phyloP scores from a whole-genome alignment of 1,140 invertebrate species.

The Scaptomyza graminum region DNA sequence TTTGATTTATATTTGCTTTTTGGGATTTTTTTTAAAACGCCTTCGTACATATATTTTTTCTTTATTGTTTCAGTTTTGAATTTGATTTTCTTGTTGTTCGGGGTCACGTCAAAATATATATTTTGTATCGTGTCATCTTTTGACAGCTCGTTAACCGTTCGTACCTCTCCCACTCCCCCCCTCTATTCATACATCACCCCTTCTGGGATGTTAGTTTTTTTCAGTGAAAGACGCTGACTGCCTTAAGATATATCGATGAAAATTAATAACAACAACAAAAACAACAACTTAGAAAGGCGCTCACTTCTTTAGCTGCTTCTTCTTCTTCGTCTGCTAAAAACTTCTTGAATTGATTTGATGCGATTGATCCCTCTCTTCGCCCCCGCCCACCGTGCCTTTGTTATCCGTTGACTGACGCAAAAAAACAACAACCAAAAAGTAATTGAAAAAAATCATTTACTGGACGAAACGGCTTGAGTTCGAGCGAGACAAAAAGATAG shows the following conservation, averaged over 20 bases:
- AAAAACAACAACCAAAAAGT: slow-evolving; percentile 46
- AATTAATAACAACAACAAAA: slow-evolving; percentile 72
- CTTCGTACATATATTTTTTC: background rate
- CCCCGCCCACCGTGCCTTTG: background rate
- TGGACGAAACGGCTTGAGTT: slow-evolving; percentile 59
- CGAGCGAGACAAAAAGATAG: too few relatives aligned
- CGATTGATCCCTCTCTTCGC: slow-evolving; percentile 24
- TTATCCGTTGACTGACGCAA: slow-evolving; percentile 7
- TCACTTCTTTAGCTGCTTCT: slow-evolving; percentile 14
- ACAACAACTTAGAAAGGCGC: slow-evolving; percentile 68
- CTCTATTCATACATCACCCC: too few relatives aligned
- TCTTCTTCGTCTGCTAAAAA: background rate
- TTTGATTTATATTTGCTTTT: slow-evolving; percentile 47
- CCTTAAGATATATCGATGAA: slow-evolving; percentile 69
- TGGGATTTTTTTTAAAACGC: slow-evolving; percentile 11
- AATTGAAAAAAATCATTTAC: slow-evolving; percentile 81
- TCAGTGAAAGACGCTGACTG: slow-evolving; percentile 52
- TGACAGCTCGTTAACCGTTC: slow-evolving; percentile 55
- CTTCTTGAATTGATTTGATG: slow-evolving; percentile 53
- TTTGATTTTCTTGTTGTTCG: background rate
- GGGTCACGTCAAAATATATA: background rate
- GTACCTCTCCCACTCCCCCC: background rate
- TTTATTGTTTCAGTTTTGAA: background rate
- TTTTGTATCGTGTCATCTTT: slow-evolving; percentile 22
- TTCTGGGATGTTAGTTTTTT: background rate